Evolutionary conservation across 2,113 vertebrate genomes (phyloP).

Genomic region (Tragelaphus scriptus): DNA sequence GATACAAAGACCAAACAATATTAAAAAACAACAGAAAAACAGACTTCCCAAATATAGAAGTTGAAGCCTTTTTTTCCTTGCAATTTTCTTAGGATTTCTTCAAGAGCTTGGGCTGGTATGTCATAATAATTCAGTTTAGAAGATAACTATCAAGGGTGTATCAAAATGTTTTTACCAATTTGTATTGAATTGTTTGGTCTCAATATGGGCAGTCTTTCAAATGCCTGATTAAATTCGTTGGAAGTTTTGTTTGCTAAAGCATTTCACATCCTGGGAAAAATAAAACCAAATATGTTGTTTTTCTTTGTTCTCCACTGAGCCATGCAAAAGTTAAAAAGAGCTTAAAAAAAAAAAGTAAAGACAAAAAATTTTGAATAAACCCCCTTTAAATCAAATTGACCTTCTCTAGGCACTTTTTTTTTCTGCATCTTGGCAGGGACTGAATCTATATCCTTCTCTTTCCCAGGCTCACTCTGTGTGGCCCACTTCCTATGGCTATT

Average conservation of each 20-base stretch:
- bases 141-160: constrained; percentile 42
- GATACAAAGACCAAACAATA: not conserved
- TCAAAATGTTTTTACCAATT: constrained; percentile 56
- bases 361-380: constrained; percentile 43
- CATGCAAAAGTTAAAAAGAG: constrained; percentile 59
- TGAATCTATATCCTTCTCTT: not conserved
- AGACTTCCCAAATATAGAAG: not conserved
- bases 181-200: constrained; percentile 37
- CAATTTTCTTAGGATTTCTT: not conserved
- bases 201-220: constrained; percentile 55
- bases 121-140: constrained; percentile 34
- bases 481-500: constrained; percentile 30
- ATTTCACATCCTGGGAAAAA: constrained; percentile 71
- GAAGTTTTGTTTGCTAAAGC: constrained; percentile 54
- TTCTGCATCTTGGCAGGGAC: not conserved
- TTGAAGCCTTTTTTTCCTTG: not conserved
- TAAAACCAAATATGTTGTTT: constrained; percentile 64
- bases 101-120: not conserved
- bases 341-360: not conserved
- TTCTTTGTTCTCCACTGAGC: constrained; percentile 68
- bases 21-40: not conserved
- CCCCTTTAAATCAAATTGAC: constrained; percentile 59
- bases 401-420: constrained; percentile 38
- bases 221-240: constrained; percentile 50
- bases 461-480: constrained; percentile 14